Evolutionary conservation across 2,888 invertebrate genomes (phyloP).

Genomic region (Lingula anatina): DNA sequence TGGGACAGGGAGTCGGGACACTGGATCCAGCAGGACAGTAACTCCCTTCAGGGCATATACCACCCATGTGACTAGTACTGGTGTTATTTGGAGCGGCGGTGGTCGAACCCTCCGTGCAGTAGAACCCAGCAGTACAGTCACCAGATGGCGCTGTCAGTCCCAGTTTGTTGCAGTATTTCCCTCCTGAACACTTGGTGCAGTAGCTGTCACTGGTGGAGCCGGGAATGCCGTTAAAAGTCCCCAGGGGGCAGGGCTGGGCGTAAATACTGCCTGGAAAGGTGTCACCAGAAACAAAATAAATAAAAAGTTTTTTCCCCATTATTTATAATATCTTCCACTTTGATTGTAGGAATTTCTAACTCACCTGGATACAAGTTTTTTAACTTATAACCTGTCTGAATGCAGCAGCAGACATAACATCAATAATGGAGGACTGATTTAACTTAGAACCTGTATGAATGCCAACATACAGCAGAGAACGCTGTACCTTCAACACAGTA

Average conservation of each 20-base stretch:
- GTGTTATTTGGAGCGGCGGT: slow-evolving; percentile 48
- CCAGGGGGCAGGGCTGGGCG: no score
- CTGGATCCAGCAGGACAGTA: slow-evolving; percentile 46
- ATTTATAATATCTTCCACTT: no score
- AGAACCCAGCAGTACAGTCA: slow-evolving; percentile 28
- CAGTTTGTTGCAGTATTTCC: no score
- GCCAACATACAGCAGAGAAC: no score
- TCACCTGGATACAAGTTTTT: no score
- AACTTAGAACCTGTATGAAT: no score
- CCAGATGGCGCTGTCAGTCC: no score
- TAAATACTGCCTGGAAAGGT: no score
- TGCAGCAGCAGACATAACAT: slow-evolving; percentile 45
- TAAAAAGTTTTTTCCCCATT: no score
- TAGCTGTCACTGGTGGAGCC: slow-evolving; percentile 30
- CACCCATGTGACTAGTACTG: slow-evolving; percentile 39
- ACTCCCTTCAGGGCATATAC: slow-evolving; percentile 45
- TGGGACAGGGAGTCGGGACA: slow-evolving; percentile 33
- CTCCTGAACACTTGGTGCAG: slow-evolving; percentile 48
- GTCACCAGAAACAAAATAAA: no score
- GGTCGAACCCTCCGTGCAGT: slow-evolving; percentile 44
- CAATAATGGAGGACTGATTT: slow-evolving; percentile 37
- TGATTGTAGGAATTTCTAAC: no score
- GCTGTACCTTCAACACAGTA: slow-evolving; percentile 46
- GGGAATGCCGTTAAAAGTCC: slow-evolving; percentile 38
- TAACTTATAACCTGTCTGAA: no score